Evolutionary conservation across 2,797 vertebrate species (phyloP).

Genomic region (Yasuhikotakia modesta): DNA sequence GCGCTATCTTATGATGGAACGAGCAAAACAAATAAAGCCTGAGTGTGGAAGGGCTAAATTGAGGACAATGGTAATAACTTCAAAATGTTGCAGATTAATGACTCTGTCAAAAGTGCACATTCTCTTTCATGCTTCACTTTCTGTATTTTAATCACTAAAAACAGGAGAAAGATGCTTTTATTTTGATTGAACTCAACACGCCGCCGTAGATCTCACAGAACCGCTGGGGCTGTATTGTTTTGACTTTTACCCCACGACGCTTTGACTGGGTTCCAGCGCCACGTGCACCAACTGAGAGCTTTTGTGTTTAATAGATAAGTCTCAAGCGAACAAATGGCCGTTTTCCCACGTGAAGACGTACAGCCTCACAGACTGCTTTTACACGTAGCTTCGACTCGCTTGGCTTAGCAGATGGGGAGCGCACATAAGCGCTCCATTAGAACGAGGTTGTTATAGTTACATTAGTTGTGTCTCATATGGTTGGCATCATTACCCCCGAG

Average conservation of each 20-base stretch:
- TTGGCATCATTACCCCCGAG: constrained; percentile 46
- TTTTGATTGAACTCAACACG: constrained; percentile 3
- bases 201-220: background rate
- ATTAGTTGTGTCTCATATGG: constrained; percentile 32
- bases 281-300: background rate
- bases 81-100: constrained; percentile 6
- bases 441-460: constrained; percentile 42
- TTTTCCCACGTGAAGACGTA: constrained; percentile 23
- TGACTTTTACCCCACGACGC: constrained; percentile 2
- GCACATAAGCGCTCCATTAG: constrained; percentile 36
- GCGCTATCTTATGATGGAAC: background rate
- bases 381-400: constrained; percentile 18
- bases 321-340: constrained; percentile 19
- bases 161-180: constrained; percentile 7
- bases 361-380: constrained; percentile 6
- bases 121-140: background rate
- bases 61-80: constrained; percentile 10
- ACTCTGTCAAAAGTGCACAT: background rate
- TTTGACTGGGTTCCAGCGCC: constrained; percentile 19
- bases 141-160: background rate
- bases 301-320: constrained; percentile 37
- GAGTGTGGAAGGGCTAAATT: constrained; percentile 18
- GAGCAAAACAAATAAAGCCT: constrained; percentile 5
- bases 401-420: constrained; percentile 32
- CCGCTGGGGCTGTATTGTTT: constrained; percentile 22